Evolutionary conservation across 2,113 vertebrate genomes (phyloP), one percentile per base, ranked within the genome.

Genomic region (Herpetotheres cachinnans): DNA sequence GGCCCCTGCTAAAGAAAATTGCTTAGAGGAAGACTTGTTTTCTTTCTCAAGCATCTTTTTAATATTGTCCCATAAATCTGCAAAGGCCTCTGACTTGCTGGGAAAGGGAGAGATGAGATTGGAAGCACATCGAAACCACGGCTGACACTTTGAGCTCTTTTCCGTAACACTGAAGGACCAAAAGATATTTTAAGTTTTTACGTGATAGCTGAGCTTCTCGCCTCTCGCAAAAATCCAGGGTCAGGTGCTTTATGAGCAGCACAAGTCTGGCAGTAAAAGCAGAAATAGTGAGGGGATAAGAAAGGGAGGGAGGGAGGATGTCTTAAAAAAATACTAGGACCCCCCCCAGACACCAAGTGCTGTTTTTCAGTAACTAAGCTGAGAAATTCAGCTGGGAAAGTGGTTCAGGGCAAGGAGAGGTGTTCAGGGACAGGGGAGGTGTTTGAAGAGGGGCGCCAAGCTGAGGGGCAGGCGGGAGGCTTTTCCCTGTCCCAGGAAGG

Each of bases 211-310:
- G 16, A 93, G 97, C 83, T 89, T 20, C 93, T 92, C 26, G 3
- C 88, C 93, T 95, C 90, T 58, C 49, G 1, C 84, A 78, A 71
- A 93, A 81, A n/a, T 9, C 82, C 94, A 92, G 95, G 97, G 92
- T 93, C 92, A 26, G 92, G 89, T 95, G 96, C 90, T 93, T 93
- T 95, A 91, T 8, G 92, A 90, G 90, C 92, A 91, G 93, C 87
- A 72, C 85, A 65, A 89, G 87, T 2, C 91, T 92, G 82, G 90
- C 71, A 92, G 66, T 82, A 90, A 86, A 93, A 67, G 92, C 62
- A 82, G 87, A 66, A 91, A 83, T 12, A 86, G 49, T 1, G 62
- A 82, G 22, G 82, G 82, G 90, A 73, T 30, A 63, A 89, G 93
- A 42, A 58, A 94, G 38, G 21, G 59, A 83, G 30, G 66, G 71